These are phyloP conservation scores for Pristis pectinata DNA, from an alignment of 2,797 vertebrate species.

Conservation along the genomic window DNA sequence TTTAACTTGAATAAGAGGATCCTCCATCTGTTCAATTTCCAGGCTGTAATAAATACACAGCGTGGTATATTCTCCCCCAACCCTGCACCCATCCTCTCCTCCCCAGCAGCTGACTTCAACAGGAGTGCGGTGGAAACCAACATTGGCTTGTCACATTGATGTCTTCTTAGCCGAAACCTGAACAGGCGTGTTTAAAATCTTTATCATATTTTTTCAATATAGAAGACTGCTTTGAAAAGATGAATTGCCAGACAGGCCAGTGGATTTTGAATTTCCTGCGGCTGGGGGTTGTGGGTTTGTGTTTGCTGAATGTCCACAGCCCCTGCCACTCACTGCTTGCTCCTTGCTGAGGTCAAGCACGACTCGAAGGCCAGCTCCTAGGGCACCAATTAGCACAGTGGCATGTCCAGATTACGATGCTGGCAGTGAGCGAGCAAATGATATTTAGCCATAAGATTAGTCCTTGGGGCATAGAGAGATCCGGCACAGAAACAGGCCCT, in stretches of 20 bases:
- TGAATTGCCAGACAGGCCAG: neutral
- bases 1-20: neutral
- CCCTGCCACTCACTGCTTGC: neutral
- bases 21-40: neutral
- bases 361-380: neutral
- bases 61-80: neutral
- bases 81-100: neutral
- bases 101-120: neutral
- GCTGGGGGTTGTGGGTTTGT: too few relatives aligned
- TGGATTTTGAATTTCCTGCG: neutral
- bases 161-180: neutral
- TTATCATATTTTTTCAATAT: neutral
- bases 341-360: neutral
- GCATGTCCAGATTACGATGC: too few relatives aligned
- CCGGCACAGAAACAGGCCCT: too few relatives aligned
- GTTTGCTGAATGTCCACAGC: too few relatives aligned
- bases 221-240: neutral
- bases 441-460: too few relatives aligned
- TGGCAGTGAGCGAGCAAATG: too few relatives aligned
- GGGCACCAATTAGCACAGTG: too few relatives aligned
- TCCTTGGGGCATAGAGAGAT: too few relatives aligned
- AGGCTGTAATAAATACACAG: neutral
- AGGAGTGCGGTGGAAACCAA: neutral
- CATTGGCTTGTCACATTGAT: neutral
- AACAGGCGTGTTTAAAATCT: neutral